phyloP scores from a whole-genome alignment of 2,797 vertebrate species.

The Pipistrellus pipistrellus region DNA sequence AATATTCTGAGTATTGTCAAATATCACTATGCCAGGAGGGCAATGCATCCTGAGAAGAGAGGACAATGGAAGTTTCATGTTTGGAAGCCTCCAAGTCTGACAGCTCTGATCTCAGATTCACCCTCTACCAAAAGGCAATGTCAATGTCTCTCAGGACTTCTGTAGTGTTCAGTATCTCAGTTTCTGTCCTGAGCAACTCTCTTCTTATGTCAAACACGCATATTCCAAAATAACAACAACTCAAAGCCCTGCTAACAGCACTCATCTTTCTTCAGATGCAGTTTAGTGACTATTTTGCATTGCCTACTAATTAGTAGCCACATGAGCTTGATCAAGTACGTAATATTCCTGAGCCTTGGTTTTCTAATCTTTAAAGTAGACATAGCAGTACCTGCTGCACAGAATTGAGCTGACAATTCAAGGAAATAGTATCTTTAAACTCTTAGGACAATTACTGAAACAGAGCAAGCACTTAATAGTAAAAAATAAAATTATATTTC shows the following conservation, averaged over 20 bases:
- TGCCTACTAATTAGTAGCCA: not conserved
- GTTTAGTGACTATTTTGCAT: not conserved
- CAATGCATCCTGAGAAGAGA: not conserved
- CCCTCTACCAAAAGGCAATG: not conserved
- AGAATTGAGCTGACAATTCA: not conserved
- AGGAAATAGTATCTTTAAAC: not conserved
- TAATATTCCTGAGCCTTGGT: not conserved
- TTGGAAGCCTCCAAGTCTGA: not conserved
- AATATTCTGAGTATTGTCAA: not conserved
- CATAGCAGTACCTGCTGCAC: not conserved
- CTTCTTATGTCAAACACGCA: not conserved
- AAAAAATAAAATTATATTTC: not conserved
- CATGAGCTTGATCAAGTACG: not conserved
- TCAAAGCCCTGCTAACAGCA: not conserved
- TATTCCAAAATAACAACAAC: not conserved
- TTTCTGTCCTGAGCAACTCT: not conserved
- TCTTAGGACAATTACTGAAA: not conserved
- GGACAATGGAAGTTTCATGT: not conserved
- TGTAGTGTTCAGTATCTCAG: not conserved
- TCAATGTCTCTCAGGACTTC: not conserved
- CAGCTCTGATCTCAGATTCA: not conserved
- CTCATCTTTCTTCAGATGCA: not conserved
- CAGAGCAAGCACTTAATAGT: not conserved
- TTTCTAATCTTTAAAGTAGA: not conserved
- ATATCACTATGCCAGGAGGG: not conserved